Percentiles rank a stretch among this genome's conserved stretches.
These are phyloP conservation scores for Muntiacus muntjak DNA, from an alignment of 2,113 vertebrate species.

Conservation along the genomic window DNA sequence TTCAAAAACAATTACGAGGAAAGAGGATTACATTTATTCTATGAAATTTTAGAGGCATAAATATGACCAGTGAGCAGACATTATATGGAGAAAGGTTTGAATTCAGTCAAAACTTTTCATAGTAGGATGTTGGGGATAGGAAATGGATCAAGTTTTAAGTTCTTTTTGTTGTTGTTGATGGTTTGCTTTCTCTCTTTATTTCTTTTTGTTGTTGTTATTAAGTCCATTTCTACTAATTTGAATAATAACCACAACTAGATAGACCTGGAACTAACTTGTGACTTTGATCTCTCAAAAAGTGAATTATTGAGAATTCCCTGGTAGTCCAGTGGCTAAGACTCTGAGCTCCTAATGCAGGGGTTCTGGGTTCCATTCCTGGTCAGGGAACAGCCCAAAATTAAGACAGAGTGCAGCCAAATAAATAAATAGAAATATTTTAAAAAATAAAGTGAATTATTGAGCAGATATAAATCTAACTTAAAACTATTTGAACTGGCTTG, in stretches of 20 bases:
- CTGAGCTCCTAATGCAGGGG: background rate
- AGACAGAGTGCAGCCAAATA: background rate
- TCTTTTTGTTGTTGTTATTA: background rate
- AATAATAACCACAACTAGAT: background rate
- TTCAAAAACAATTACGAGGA: background rate
- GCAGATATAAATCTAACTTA: background rate
- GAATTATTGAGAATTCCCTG: background rate
- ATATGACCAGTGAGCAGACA: background rate
- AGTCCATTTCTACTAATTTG: background rate
- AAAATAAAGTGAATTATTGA: background rate
- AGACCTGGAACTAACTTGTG: background rate
- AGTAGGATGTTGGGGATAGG: background rate
- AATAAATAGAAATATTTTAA: background rate
- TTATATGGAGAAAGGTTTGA: background rate
- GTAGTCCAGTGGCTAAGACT: background rate
- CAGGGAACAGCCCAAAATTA: background rate
- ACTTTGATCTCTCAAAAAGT: background rate
- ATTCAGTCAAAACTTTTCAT: background rate
- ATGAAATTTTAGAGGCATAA: background rate
- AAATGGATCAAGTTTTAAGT: background rate
- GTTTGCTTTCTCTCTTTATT: background rate
- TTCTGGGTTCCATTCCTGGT: background rate
- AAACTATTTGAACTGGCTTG: background rate
- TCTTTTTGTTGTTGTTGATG: background rate
- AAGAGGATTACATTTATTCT: background rate